Evolutionary conservation across 2,888 invertebrate species (phyloP).

Genomic region (Polia nebulosa): DNA sequence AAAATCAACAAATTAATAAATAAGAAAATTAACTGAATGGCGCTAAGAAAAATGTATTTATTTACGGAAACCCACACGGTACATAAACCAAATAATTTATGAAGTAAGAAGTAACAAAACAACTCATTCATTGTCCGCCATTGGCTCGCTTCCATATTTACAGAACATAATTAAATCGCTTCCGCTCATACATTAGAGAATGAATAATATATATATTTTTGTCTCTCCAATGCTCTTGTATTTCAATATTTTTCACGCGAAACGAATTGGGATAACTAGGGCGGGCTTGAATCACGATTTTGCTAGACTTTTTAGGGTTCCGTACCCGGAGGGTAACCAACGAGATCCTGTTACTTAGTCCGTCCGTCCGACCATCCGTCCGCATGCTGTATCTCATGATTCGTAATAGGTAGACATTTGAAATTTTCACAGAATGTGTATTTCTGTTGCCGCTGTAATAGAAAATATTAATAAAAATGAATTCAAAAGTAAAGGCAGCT

Average conservation of each 20-base stretch:
- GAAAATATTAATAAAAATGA: too few relatives aligned
- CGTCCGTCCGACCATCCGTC: too few relatives aligned
- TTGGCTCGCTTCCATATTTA: conserved; percentile 59
- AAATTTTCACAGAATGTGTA: too few relatives aligned
- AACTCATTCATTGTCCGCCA: conserved; percentile 57
- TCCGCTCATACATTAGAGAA: conserved; percentile 60
- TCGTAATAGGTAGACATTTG: too few relatives aligned
- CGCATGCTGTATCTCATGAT: too few relatives aligned
- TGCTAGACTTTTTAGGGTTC: conserved; percentile 68
- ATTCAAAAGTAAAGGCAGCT: too few relatives aligned
- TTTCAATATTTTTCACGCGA: conserved; percentile 83
- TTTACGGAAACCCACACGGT: conserved; percentile 49
- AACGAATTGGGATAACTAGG: conserved; percentile 76
- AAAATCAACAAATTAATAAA: conserved; percentile 36
- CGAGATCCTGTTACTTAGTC: too few relatives aligned
- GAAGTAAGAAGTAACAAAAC: conserved; percentile 51
- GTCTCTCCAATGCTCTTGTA: conserved; percentile 69
- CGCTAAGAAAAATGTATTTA: conserved; percentile 39
- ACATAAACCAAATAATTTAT: conserved; percentile 62
- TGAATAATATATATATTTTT: conserved; percentile 73
- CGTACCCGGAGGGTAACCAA: too few relatives aligned
- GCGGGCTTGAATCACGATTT: conserved; percentile 74
- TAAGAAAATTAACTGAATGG: conserved; percentile 14
- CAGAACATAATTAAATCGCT: conserved; percentile 62
- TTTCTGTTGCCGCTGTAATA: too few relatives aligned